Evolutionary conservation across 2,113 vertebrate species (phyloP), one percentile per base, ranked within the genome.

Genomic region (Turnix velox): DNA sequence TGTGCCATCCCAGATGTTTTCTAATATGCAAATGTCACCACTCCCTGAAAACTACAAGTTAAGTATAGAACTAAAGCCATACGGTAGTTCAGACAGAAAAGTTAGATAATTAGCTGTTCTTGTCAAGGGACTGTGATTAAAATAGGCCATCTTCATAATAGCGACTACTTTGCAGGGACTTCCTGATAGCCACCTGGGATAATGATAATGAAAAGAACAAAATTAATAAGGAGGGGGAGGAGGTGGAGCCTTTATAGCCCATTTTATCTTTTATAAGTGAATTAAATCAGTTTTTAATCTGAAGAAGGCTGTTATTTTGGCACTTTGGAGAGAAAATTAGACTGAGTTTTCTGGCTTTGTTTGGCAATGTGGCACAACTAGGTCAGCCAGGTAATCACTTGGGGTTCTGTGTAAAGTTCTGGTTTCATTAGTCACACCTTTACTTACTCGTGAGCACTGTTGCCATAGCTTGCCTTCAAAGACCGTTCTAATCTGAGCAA

Each of bases 111-210:
- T 96, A 96, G 82, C 79, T 95, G 85, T 27, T 94, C 88, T 92
- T 90, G 90, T 95, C 94, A 94, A 88, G 96, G 90, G 96, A 95
- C 72, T 88, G 46, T 83, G 88, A 95, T 95, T 96, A 96, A 96
- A 96, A 96, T 95, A 95, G 90, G 90, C 88, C 90, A 95, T 74
- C 72, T 83, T 94, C 63, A 88, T 92, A 94, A 92, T 20, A 88
- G 90, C 55, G 88, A 88, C 75, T 92, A 25, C 82, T 92, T 96
- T 93, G 85, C 80, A 74, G 94, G 93, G 94, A 77, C 75, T 94
- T 95, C 88, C 88, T 86, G 82, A 66, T 77, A 84, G 42, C 92
- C 93, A 88, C 93, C 68, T 67, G 96, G 96, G 96, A 92, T 87
- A 80, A 68, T 55, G 79, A 74, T 94, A 95, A 96, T 95, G 80